Evolutionary conservation across 2,888 invertebrate species (phyloP).

Genomic region (Amphipyra berbera): DNA sequence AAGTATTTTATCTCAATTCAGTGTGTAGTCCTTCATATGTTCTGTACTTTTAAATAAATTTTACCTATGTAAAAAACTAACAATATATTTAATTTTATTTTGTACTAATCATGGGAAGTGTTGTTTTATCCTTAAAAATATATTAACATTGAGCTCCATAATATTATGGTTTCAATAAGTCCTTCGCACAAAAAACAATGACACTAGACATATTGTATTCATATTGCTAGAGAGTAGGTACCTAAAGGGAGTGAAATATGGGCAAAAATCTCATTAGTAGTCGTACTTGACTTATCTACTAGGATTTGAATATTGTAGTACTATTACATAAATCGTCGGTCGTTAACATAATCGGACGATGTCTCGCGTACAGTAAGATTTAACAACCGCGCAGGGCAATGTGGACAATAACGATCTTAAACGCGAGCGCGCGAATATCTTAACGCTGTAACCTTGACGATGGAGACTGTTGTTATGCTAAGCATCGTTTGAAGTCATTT

Average conservation of each 20-base stretch:
- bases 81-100: slow-evolving; percentile 90
- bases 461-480: slow-evolving; percentile 54
- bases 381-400: slow-evolving; percentile 51
- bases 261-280: slow-evolving; percentile 23
- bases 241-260: slow-evolving; percentile 19
- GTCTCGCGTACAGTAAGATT: slow-evolving; percentile 44
- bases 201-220: slow-evolving; percentile 25
- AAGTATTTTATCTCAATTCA: slow-evolving; percentile 90
- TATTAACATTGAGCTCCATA: slow-evolving; percentile 90
- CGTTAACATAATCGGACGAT: slow-evolving; percentile 44
- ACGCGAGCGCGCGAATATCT: slow-evolving; percentile 54
- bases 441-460: slow-evolving; percentile 55
- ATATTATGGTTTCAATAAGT: slow-evolving; percentile 87
- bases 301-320: slow-evolving; percentile 34
- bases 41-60: slow-evolving; percentile 90
- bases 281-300: slow-evolving; percentile 20
- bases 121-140: slow-evolving; percentile 90
- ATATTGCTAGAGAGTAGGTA: slow-evolving; percentile 13
- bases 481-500: slow-evolving; percentile 45
- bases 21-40: slow-evolving; percentile 90
- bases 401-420: slow-evolving; percentile 53
- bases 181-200: slow-evolving; percentile 51
- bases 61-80: slow-evolving; percentile 90
- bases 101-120: slow-evolving; percentile 90
- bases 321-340: slow-evolving; percentile 36